phyloP scores from a whole-genome alignment of 1,140 invertebrate species.

The Cherax destructor region DNA sequence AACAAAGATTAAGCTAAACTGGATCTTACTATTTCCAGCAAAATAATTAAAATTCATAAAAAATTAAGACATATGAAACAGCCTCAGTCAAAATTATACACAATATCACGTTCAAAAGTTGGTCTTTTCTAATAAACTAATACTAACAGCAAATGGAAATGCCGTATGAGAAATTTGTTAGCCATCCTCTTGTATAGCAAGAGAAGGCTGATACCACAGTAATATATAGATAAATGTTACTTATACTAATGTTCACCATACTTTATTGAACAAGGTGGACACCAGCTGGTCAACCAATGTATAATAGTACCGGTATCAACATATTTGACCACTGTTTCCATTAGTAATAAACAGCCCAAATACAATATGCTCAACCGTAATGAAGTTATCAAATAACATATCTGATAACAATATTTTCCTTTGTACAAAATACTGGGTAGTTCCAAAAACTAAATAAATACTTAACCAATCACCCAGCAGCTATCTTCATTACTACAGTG shows the following conservation, averaged over 20 bases:
- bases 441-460: constrained; percentile 12
- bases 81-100: neutral
- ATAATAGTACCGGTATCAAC: constrained; percentile 29
- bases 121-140: neutral
- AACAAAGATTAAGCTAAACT: neutral
- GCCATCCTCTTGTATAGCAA: neutral
- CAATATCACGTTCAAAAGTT: neutral
- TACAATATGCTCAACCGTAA: constrained; percentile 9
- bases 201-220: neutral
- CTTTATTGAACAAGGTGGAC: neutral
- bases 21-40: neutral
- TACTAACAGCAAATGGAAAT: neutral
- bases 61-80: neutral
- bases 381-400: constrained; percentile 20
- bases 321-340: constrained; percentile 1
- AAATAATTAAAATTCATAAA: neutral
- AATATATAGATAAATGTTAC: constrained; percentile 3
- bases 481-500: constrained; percentile 22
- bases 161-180: neutral
- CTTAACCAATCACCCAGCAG: neutral
- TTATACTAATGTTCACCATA: constrained; percentile 22
- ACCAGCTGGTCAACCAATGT: constrained; percentile 21
- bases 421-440: constrained; percentile 40
- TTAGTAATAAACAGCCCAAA: constrained; percentile 17
- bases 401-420: constrained; percentile 24